These are phyloP conservation scores for Osmoderma eremita DNA, from an alignment of 2,888 invertebrate genomes.

Conservation along the genomic window DNA sequence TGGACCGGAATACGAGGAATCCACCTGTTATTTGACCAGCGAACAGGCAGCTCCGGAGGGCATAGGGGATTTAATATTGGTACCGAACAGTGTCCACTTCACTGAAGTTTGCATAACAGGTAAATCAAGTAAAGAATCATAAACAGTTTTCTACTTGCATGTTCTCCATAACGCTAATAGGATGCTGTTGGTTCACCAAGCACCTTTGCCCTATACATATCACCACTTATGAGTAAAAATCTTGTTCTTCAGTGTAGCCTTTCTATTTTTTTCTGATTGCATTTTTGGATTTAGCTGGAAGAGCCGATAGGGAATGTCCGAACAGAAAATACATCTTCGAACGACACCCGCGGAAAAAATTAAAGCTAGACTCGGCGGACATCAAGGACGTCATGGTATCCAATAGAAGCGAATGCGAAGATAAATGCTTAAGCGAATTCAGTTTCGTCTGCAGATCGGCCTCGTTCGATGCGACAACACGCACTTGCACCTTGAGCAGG, in stretches of 20 bases:
- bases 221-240: too few species aligned
- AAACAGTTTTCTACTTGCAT: background rate
- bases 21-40: constrained; percentile 84
- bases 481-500: constrained; percentile 82
- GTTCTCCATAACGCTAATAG: background rate
- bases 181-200: too few species aligned
- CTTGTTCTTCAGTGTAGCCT: too few species aligned
- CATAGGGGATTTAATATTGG: constrained; percentile 87
- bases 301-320: constrained; percentile 89
- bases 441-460: constrained; percentile 90
- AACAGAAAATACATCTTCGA: constrained; percentile 90
- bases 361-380: constrained; percentile 83
- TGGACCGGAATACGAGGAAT: constrained; percentile 87
- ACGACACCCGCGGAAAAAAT: constrained; percentile 83
- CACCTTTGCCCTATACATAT: too few species aligned
- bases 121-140: constrained; percentile 63
- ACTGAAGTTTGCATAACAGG: constrained; percentile 90
- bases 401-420: constrained; percentile 90
- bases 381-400: constrained; percentile 86
- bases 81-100: constrained; percentile 90
- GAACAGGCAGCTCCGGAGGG: constrained; percentile 90
- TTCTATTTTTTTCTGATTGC: too few species aligned
- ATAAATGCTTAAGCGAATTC: constrained; percentile 88
- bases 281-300: constrained; percentile 69
- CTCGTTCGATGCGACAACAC: constrained; percentile 80